Evolutionary conservation across 2,113 vertebrate genomes (phyloP).

Genomic region (Panthera tigris): DNA sequence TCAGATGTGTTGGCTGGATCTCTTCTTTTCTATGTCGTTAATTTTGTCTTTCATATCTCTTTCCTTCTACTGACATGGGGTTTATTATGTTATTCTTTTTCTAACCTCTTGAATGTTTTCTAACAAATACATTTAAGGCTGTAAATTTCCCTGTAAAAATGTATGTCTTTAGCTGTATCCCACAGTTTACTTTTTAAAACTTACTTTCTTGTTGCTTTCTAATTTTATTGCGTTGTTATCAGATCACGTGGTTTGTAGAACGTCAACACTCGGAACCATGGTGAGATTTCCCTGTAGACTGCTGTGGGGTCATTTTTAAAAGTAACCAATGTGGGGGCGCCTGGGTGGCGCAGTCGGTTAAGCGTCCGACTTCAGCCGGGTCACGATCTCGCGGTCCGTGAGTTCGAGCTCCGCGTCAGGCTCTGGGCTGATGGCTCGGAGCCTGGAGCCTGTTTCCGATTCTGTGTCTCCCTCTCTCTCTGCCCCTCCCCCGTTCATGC

Average conservation of each 20-base stretch:
- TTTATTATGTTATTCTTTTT: constrained; percentile 9
- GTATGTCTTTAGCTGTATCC: neutral
- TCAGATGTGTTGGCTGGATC: neutral
- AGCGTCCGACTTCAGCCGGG: too few species aligned
- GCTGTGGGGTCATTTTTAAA: neutral
- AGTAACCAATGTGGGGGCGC: too few species aligned
- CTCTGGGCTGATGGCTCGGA: too few species aligned
- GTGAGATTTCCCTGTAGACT: neutral
- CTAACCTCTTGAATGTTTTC: constrained; percentile 4
- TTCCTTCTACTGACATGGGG: neutral
- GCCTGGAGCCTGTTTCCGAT: too few species aligned
- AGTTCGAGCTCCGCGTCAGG: too few species aligned
- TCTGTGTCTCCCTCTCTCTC: too few species aligned
- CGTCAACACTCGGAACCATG: neutral
- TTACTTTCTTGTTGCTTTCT: neutral
- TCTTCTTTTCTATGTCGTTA: neutral
- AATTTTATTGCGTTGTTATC: neutral
- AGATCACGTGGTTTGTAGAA: neutral
- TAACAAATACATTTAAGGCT: neutral
- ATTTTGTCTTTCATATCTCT: neutral
- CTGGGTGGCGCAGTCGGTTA: too few species aligned
- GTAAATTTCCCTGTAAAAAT: neutral
- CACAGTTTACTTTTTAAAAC: neutral
- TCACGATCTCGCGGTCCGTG: too few species aligned
- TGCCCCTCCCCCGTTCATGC: too few species aligned